Conservation (phyloP, 2,888 invertebrate species). For the Cephus spinipes region DNA sequence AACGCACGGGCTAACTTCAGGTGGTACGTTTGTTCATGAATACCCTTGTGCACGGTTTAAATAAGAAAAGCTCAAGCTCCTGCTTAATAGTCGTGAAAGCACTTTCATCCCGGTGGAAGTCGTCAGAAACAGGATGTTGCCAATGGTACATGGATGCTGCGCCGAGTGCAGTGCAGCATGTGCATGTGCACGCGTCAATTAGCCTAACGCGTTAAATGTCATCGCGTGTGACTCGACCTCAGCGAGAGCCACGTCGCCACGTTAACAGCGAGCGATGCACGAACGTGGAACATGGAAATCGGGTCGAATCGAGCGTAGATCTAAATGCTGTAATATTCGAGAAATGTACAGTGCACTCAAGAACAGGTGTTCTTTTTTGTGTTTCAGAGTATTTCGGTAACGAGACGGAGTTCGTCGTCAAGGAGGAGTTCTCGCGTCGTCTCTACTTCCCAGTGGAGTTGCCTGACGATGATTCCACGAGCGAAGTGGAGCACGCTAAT, state of each 20-base stretch:
- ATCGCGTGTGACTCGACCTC: not conserved
- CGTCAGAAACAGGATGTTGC: not conserved
- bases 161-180: not conserved
- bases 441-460: conserved; percentile 49
- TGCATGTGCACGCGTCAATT: conserved; percentile 29
- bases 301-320: not conserved
- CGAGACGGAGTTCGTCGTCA: not conserved
- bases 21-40: not conserved
- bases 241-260: not conserved
- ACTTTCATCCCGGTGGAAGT: not conserved
- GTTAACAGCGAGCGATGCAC: not conserved
- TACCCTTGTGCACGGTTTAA: not conserved
- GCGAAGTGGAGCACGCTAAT: conserved; percentile 66
- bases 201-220: conserved; percentile 9
- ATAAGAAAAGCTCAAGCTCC: not conserved
- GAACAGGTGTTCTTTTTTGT: conserved; percentile 24
- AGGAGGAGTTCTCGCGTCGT: conserved; percentile 17
- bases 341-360: not conserved
- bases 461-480: conserved; percentile 32
- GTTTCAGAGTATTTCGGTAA: conserved; percentile 48
- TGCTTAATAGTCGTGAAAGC: not conserved
- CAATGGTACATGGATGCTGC: not conserved
- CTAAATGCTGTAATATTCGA: not conserved
- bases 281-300: not conserved
- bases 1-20: not conserved